These are phyloP conservation scores for Colostygia pectinataria DNA, from an alignment of 2,888 invertebrate species.

Conservation along the genomic window DNA sequence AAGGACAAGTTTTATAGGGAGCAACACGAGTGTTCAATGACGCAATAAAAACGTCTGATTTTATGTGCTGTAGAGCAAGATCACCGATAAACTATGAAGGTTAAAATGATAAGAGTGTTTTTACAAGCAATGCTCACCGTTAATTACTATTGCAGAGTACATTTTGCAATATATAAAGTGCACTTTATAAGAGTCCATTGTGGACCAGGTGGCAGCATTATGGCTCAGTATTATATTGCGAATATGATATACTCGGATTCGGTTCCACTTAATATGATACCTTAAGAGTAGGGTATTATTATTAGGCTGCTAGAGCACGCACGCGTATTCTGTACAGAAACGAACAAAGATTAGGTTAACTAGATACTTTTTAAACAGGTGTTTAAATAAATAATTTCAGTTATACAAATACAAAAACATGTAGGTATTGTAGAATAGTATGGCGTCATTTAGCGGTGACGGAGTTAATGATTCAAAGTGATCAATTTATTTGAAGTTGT, in stretches of 20 bases:
- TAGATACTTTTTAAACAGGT: no score
- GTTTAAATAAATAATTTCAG: no score
- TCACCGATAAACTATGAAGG: constrained; percentile 28
- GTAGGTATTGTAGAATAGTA: no score
- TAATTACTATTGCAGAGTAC: constrained; percentile 2
- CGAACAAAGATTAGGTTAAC: no score
- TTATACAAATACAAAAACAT: no score
- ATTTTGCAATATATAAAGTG: constrained; percentile 14
- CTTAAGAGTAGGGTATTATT: constrained; percentile 28
- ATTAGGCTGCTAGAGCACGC: constrained; percentile 28
- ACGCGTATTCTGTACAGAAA: constrained; percentile 26
- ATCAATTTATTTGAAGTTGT: neutral
- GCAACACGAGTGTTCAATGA: constrained; percentile 21
- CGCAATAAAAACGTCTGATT: constrained; percentile 20
- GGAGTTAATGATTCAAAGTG: neutral
- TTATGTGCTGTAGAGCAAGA: constrained; percentile 17
- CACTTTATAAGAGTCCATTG: constrained; percentile 23
- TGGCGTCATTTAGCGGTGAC: neutral
- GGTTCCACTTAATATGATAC: constrained; percentile 35
- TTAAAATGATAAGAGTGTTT: constrained; percentile 26
- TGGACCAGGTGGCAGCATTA: constrained; percentile 34
- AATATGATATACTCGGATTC: constrained; percentile 32
- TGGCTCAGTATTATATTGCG: constrained; percentile 29
- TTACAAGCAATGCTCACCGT: constrained; percentile 12
- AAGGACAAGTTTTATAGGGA: constrained; percentile 9